Evolutionary conservation across 2,888 invertebrate genomes (phyloP).

Genomic region (Agonopterix arenella): DNA sequence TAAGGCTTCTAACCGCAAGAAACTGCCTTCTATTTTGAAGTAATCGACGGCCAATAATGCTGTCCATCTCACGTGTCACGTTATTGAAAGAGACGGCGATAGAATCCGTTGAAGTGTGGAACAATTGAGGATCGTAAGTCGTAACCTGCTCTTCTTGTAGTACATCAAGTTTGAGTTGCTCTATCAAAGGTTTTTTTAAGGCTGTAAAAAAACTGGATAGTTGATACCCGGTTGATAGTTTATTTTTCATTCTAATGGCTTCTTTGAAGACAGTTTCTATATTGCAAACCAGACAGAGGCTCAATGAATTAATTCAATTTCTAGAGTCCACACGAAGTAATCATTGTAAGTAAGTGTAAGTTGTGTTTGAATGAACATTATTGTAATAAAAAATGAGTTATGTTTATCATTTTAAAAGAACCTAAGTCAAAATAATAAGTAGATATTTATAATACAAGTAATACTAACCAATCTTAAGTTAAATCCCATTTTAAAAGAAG

Average conservation of each 20-base stretch:
- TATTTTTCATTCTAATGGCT: neutral
- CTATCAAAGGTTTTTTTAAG: conserved; percentile 26
- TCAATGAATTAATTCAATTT: too few relatives aligned
- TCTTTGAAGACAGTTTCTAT: conserved; percentile 4
- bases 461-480: too few relatives aligned
- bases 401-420: too few relatives aligned
- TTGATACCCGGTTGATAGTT: neutral
- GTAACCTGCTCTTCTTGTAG: conserved; percentile 43
- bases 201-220: neutral
- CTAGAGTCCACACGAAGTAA: too few relatives aligned
- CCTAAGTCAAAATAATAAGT: too few relatives aligned
- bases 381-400: too few relatives aligned
- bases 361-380: too few relatives aligned
- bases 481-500: too few relatives aligned
- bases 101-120: conserved; percentile 25
- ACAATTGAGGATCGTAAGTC: conserved; percentile 31
- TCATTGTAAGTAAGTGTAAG: too few relatives aligned
- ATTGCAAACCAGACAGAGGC: too few relatives aligned
- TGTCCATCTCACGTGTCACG: conserved; percentile 20
- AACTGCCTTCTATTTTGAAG: conserved; percentile 15
- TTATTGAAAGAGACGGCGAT: conserved; percentile 19
- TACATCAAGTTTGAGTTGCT: conserved; percentile 18
- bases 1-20: conserved; percentile 62
- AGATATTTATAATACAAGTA: too few relatives aligned
- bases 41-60: conserved; percentile 15